Conservation (phyloP, 30 jellyfish, hydroid and myxozoan genomes). For the Mastigias papua region DNA sequence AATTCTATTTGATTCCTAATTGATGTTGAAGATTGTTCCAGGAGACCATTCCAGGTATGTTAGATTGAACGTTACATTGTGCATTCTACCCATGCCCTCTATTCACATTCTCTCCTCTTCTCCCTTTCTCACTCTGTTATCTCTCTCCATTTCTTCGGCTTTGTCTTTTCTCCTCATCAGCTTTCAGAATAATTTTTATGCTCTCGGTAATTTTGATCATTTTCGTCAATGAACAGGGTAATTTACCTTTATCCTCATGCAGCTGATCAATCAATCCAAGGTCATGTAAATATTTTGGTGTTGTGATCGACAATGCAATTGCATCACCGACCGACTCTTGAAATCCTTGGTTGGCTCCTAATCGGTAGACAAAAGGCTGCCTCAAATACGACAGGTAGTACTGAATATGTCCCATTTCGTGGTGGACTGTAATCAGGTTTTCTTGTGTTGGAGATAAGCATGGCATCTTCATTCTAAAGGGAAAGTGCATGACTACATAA, state of each 20-base stretch:
- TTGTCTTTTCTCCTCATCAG: no score
- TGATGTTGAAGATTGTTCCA: no score
- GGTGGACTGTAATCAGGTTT: conserved; percentile 76
- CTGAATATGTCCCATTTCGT: conserved; percentile 90
- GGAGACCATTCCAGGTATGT: no score
- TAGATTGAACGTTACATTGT: no score
- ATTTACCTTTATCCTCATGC: conserved; percentile 64
- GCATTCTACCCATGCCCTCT: no score
- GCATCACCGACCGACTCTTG: conserved; percentile 93
- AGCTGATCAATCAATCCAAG: conserved; percentile 56
- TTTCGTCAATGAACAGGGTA: background rate
- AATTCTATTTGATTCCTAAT: no score
- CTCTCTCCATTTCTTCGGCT: no score
- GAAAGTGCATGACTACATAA: background rate
- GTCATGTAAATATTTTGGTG: conserved; percentile 76
- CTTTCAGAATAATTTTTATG: no score
- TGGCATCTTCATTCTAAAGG: conserved; percentile 86
- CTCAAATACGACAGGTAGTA: conserved; percentile 66
- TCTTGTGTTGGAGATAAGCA: conserved; percentile 74
- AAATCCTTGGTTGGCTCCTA: conserved; percentile 90
- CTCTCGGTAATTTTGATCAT: background rate
- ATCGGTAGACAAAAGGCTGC: conserved; percentile 75
- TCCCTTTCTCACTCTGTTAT: no score
- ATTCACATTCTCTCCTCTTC: no score
- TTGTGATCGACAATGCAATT: conserved; percentile 76